Evolutionary conservation across 1,140 invertebrate genomes (phyloP).

Genomic region (Tetranychus cinnabarinus): DNA sequence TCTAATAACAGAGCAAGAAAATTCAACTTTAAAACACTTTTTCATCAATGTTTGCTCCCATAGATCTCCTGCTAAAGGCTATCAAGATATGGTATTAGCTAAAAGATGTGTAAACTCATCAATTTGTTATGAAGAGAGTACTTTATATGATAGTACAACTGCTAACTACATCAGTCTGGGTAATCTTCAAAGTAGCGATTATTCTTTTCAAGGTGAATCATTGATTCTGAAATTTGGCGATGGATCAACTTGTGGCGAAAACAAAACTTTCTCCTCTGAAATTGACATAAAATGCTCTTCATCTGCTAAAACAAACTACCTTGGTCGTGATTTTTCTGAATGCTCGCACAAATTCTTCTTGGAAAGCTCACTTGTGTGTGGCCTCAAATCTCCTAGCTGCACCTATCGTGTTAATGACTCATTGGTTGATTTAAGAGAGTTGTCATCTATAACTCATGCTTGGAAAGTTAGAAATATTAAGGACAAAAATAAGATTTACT

Average conservation of each 20-base stretch:
- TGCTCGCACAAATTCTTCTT: conserved; percentile 18
- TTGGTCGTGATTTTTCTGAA: conserved; percentile 1
- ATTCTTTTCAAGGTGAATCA: background rate
- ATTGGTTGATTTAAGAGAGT: conserved; percentile 10
- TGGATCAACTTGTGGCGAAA: background rate
- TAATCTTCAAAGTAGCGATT: background rate
- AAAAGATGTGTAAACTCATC: background rate
- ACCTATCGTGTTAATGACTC: conserved; percentile 1
- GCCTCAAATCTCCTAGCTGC: conserved; percentile 8
- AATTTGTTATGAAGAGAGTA: background rate
- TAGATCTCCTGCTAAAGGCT: background rate
- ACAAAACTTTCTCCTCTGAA: conserved; percentile 4
- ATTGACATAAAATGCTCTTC: conserved; percentile 15
- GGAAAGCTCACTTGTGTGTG: conserved; percentile 18
- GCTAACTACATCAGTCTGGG: background rate
- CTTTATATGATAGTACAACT: background rate
- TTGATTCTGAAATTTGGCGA: background rate
- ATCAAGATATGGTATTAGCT: background rate
- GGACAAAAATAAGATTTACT: background rate
- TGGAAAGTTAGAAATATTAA: conserved; percentile 8
- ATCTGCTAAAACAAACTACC: conserved; percentile 9
- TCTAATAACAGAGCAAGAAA: background rate
- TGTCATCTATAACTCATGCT: conserved; percentile 12
- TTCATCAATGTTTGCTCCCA: background rate
- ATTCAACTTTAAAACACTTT: background rate